phyloP scores from a whole-genome alignment of 2,888 invertebrate species.

The Syritta pipiens region DNA sequence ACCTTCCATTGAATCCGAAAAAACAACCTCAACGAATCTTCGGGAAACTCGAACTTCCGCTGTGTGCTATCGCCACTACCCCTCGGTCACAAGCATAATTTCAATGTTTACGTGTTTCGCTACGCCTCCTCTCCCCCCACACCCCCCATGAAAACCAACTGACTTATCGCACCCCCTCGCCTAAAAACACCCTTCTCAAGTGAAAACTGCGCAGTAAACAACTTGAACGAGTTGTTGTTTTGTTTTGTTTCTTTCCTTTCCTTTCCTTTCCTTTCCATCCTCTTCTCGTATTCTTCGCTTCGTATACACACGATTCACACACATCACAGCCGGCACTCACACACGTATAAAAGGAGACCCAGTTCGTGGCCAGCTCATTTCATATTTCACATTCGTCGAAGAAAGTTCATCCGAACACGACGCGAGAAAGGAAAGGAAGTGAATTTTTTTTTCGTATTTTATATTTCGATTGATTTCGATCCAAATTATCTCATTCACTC shows the following conservation, averaged over 20 bases:
- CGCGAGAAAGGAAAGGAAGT: conserved; percentile 36
- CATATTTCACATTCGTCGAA: conserved; percentile 55
- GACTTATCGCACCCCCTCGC: not conserved
- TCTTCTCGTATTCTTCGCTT: not conserved
- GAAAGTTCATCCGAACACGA: conserved; percentile 47
- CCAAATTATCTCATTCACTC: not conserved
- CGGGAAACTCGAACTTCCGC: conserved; percentile 31
- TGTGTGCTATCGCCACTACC: conserved; percentile 47
- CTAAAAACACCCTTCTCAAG: conserved; percentile 23
- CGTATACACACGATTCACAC: not conserved
- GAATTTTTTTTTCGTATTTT: conserved; percentile 6
- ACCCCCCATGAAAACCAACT: not conserved
- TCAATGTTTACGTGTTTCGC: conserved; percentile 23
- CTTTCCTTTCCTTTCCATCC: conserved; percentile 14
- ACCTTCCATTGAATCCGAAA: conserved; percentile 20
- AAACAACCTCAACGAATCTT: not conserved
- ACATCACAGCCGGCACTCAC: conserved; percentile 48
- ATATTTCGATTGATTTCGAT: not conserved
- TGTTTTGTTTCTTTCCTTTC: conserved; percentile 11
- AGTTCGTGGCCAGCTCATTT: conserved; percentile 44
- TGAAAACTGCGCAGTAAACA: conserved; percentile 69
- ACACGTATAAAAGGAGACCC: conserved; percentile 52
- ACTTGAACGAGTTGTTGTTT: conserved; percentile 9
- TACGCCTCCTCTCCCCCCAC: not conserved
- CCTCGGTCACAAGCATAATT: conserved; percentile 44